Base-by-base conservation (phyloP, 2,113 vertebrate species). In the human (Homo sapiens) region DNA sequence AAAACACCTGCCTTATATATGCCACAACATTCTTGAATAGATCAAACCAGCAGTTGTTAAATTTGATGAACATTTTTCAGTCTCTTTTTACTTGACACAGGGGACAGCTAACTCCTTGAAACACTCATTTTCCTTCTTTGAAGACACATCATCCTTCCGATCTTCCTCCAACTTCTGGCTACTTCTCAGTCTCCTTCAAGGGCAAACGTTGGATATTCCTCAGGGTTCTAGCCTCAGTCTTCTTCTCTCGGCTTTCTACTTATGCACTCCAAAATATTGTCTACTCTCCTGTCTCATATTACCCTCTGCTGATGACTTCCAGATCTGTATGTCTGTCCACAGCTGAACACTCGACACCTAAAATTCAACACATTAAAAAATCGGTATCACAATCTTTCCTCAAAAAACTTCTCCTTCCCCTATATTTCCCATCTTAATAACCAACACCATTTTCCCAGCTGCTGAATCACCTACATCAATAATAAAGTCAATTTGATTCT, bases 301-400 rank as follows among this genome's bases (percentile, higher is more conserved):
- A 81, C 18, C 66, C 64, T 82, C 32, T 92, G 40, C 35, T 82
- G 40, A n/a, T 50, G 14, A 64, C 59, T 84, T 64, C 50, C 23
- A 57, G 76, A 40, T 57, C 18, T 90, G 16, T 78, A 14, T 75
- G 57, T 90, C 43, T 72, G 79, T 27, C 20, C 38, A 20, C 32
- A 61, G 27, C 23, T 61, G 17, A 88, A 45, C 8, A 70, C 30
- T 43, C 59, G 35, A 78, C 40, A 88, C 12, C 57, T 59, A 61
- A 78, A 89, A 83, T 88, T 70, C 64, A 38, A 52, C 68, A 94
- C 27, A 57, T 75, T 88, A 73, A 91, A 35, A 94, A 73, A 68
- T 22, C 23, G 6, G 3, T 61, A 79, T n/a, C 59, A 61, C 59
- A 48, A 59, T n/a, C 59, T 89, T 89, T 89, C 50, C 52, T 82